phyloP scores from a whole-genome alignment of 2,113 vertebrate species.

The Dipodomys spectabilis region DNA sequence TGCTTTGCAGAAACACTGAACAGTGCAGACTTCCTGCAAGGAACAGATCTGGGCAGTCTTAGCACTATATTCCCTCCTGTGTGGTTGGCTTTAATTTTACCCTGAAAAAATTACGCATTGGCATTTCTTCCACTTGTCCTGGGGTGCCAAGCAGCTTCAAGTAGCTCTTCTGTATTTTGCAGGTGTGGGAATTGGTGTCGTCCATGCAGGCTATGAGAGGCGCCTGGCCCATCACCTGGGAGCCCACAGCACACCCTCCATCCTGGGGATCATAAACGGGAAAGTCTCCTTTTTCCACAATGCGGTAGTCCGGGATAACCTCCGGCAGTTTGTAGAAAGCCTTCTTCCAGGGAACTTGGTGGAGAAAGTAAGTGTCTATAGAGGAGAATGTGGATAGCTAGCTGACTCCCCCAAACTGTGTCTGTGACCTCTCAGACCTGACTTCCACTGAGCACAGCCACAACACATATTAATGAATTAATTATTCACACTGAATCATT shows the following conservation, averaged over 20 bases:
- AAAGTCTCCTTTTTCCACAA: conserved; percentile 97
- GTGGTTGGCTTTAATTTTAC: background rate
- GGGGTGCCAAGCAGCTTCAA: background rate
- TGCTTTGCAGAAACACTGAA: background rate
- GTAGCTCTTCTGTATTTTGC: conserved; percentile 32
- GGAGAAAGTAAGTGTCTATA: conserved; percentile 88
- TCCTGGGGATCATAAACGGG: conserved; percentile 94
- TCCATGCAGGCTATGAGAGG: conserved; percentile 95
- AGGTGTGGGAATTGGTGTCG: conserved; percentile 97
- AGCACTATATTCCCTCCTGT: background rate
- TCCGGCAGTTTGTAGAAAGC: conserved; percentile 95
- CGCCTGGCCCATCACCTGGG: conserved; percentile 96
- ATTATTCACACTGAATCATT: background rate
- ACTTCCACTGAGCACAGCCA: rapidly evolving
- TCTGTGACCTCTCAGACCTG: background rate
- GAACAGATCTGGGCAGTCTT: background rate
- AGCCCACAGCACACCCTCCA: conserved; percentile 95
- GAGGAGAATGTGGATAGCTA: background rate
- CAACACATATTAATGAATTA: background rate
- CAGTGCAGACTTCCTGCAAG: background rate
- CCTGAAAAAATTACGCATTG: background rate
- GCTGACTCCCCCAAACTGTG: rapidly evolving
- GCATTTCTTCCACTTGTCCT: background rate
- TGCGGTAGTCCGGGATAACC: conserved; percentile 92
- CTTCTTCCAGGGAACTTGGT: conserved; percentile 95